Evolutionary conservation across 2,888 invertebrate species (phyloP), one percentile per base, ranked within the genome.

Genomic region (Tiliacea citrago): DNA sequence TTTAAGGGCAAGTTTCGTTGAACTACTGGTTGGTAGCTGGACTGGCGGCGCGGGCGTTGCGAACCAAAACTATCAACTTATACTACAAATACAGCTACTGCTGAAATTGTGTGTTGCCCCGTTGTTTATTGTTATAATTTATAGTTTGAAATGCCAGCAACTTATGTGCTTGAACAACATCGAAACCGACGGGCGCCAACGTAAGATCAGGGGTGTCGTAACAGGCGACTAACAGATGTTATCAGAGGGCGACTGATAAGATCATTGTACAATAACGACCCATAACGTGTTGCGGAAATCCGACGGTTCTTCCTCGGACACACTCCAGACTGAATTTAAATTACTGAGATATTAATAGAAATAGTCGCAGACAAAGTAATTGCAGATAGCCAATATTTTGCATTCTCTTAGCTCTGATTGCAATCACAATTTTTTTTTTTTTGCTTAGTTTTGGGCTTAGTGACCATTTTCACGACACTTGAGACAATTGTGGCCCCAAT

Each of bases 201-300:
- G 39, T 9, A 18, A 42, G 39, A 24, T 1, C 62, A 6, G 29
- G 55, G 24, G 4, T 47, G 63, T 55, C 42, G 45, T 49, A 18
- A 51, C 42, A 49, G 65, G 69, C 45, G 66, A 61, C 79, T 39
- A 24, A 24, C 47, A 75, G 79, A 81, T 80, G 5, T 58, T 75
- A 80, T 79, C 81, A 35, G 47, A 24, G 16, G 6, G 10, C 39
- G 0, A 42, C 35, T 39, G 69, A 75, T 81, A 58, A 70, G 45
- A 79, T 75, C 63, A 9, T 7, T 21, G 47, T 51, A 13, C 45
- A 57, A 75, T 57, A 69, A 39, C 29, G 29, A 29, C 24, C 58
- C 79, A 13, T 74, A 55, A 74, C 60, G 63, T 45, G 79, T 55
- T 55, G 68, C 65, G 60, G 68, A 79, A 74, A 74, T 60, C 24